phyloP scores from a whole-genome alignment of 2,888 invertebrate species.

The Notocelia uddmanniana region DNA sequence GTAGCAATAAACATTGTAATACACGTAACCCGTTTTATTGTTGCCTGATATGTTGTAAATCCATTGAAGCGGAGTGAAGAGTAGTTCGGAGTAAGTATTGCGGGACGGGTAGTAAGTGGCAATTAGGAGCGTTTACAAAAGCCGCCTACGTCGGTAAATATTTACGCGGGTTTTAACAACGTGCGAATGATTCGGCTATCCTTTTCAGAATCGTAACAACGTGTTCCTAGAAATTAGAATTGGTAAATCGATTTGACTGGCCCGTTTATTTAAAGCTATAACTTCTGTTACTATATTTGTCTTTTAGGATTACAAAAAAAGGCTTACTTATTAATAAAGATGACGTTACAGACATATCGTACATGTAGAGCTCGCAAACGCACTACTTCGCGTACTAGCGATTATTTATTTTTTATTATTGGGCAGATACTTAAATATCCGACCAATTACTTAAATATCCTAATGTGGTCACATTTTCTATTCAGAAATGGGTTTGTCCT shows the following conservation, averaged over 20 bases:
- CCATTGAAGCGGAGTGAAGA: conserved; percentile 25
- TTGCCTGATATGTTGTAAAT: conserved; percentile 50
- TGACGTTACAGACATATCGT: not conserved
- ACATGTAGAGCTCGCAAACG: not conserved
- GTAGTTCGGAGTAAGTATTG: conserved; percentile 52
- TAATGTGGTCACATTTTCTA: too few relatives aligned
- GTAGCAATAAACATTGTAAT: not conserved
- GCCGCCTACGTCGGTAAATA: conserved; percentile 52
- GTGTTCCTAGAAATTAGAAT: conserved; percentile 8
- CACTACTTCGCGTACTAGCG: not conserved
- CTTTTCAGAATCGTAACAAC: conserved; percentile 39
- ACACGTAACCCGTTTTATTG: not conserved
- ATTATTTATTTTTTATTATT: too few relatives aligned
- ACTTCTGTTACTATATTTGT: not conserved
- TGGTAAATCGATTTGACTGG: not conserved
- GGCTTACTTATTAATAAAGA: too few relatives aligned
- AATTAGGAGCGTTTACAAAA: conserved; percentile 63
- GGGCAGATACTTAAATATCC: too few relatives aligned
- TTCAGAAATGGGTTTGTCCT: not conserved
- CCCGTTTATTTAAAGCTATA: conserved; percentile 1
- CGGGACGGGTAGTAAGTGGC: conserved; percentile 54
- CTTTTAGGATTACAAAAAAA: conserved; percentile 10
- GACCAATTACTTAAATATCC: too few relatives aligned
- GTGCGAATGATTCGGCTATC: conserved; percentile 52
- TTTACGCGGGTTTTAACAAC: conserved; percentile 52